Evolutionary conservation across 1,140 invertebrate species (phyloP).

Genomic region (Danaus plexippus): DNA sequence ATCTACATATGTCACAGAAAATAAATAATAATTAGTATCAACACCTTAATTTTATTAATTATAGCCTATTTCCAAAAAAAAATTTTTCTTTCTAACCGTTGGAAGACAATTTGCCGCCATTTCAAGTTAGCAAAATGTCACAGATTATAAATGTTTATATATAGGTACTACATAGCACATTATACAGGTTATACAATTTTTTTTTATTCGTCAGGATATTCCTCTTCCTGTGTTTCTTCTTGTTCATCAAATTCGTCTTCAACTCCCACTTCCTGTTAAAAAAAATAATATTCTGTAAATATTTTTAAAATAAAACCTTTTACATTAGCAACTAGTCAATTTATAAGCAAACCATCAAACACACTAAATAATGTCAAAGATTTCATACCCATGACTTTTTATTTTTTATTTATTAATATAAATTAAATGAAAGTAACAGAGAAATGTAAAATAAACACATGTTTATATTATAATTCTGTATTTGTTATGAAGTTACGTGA

Average conservation of each 20-base stretch:
- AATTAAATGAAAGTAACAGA: too few relatives aligned
- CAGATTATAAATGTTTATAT: constrained; percentile 6
- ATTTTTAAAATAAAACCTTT: background rate
- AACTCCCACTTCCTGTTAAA: constrained; percentile 48
- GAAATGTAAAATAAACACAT: too few relatives aligned
- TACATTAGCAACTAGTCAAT: background rate
- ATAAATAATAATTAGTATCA: too few relatives aligned
- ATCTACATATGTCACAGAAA: background rate
- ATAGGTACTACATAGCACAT: background rate
- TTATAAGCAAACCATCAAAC: too few relatives aligned
- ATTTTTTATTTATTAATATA: too few relatives aligned
- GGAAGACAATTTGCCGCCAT: background rate
- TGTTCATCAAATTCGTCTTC: constrained; percentile 57
- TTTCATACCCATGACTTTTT: too few relatives aligned
- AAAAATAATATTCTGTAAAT: background rate
- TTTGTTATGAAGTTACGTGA: too few relatives aligned
- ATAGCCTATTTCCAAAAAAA: background rate
- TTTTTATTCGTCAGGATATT: constrained; percentile 38
- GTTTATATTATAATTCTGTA: too few relatives aligned
- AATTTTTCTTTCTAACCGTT: background rate
- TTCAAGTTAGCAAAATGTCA: too few relatives aligned
- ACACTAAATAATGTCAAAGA: too few relatives aligned
- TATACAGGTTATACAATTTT: background rate
- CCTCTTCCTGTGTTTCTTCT: constrained; percentile 44
- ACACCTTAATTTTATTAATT: background rate